Evolutionary conservation across 2,888 invertebrate species (phyloP), one percentile per base, ranked within the genome.

Genomic region (Andrena hattorfiana): DNA sequence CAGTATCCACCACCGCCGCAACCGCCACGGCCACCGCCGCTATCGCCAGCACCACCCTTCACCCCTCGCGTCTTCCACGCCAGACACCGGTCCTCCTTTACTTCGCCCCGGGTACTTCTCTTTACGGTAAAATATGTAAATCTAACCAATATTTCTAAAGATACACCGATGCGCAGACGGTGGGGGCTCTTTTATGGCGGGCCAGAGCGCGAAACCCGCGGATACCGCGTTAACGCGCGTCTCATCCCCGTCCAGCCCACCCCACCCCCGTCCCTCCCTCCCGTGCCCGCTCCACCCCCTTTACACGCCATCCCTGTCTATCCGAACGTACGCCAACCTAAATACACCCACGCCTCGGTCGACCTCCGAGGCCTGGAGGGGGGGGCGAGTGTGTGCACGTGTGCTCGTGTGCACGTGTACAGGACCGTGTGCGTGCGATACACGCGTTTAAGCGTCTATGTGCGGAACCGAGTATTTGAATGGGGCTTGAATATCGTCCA

Each of bases 121-220:
- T 92, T 92, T 91, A 91, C 91, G 87, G 92, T 93, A 92, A 93
- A 93, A 93, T 92, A 93, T 93, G 93, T 91, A 93, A 93, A 93
- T 93, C 93, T 92, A 93, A 92, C 93, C 93, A 92, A 93, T 93
- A 93, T 93, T 93, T 93, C 92, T 92, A 92, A 93, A 93, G 92
- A 92, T 92, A 91, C 92, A 86, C 86, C 87, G 84, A 84, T 84
- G 75, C 83, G 83, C 86, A 77, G 83, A 79, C 82, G 81, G 81
- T 63, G 85, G 85, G 83, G 84, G 89, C 89, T 89, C 91, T 91
- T 92, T 92, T 93, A 92, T 89, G 90, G 91, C 81, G 89, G 89
- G 85, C 85, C 89, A 86, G 82, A 89, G 87, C 85, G 89, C 89
- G 90, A 90, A 88, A 89, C 86, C 90, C 87, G 90, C 90, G 88